phyloP scores from a whole-genome alignment of 1,140 invertebrate genomes.

The Drosophila yakuba region DNA sequence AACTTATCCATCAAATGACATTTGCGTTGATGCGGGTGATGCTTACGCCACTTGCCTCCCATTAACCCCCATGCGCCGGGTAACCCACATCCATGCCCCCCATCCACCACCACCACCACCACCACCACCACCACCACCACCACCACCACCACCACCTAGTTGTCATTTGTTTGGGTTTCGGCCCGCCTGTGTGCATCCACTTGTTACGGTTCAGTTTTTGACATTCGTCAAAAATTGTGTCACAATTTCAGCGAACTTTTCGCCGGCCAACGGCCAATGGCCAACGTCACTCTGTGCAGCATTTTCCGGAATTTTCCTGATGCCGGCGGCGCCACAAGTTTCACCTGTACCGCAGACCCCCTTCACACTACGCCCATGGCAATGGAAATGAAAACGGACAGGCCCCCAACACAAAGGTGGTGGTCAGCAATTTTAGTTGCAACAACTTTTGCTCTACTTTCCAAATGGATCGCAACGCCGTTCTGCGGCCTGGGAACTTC shows the following conservation, averaged over 20 bases:
- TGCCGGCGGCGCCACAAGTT: constrained; percentile 19
- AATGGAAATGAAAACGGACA: background rate
- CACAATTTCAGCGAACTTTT: constrained; percentile 60
- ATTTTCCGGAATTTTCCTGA: constrained; percentile 16
- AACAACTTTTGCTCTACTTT: constrained; percentile 17
- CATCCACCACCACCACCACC: background rate
- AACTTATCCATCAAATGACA: constrained; percentile 81
- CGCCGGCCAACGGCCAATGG: constrained; percentile 21
- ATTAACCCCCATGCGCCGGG: constrained; percentile 7
- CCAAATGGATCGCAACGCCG: background rate
- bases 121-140: too few species aligned
- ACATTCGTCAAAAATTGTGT: constrained; percentile 79
- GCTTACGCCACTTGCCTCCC: constrained; percentile 42
- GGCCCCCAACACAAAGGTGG: constrained; percentile 24
- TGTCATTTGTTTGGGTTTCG: constrained; percentile 62
- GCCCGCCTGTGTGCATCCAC: constrained; percentile 39
- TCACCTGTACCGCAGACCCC: constrained; percentile 5
- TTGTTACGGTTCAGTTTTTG: constrained; percentile 73
- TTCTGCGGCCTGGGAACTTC: constrained; percentile 1
- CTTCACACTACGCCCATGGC: background rate
- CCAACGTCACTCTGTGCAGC: background rate
- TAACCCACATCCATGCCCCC: background rate
- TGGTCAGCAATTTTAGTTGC: constrained; percentile 40
- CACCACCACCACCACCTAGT: constrained; percentile 1
- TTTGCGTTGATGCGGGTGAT: constrained; percentile 73